These are phyloP conservation scores for Plodia interpunctella DNA, from an alignment of 1,140 invertebrate genomes.

Conservation along the genomic window DNA sequence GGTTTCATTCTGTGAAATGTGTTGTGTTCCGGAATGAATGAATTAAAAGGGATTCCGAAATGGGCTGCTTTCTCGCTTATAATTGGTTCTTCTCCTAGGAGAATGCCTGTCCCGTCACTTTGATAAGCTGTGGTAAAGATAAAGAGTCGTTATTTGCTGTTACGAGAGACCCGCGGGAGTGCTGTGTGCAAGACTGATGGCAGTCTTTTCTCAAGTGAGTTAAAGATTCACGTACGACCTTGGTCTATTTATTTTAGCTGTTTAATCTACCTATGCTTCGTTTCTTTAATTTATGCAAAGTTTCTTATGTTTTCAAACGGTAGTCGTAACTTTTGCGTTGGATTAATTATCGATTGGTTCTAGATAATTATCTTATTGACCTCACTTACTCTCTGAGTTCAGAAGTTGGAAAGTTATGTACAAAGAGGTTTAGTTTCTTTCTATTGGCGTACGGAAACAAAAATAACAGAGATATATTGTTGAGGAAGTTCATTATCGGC, in stretches of 20 bases:
- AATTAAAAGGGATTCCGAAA: constrained; percentile 1
- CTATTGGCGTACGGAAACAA: background rate
- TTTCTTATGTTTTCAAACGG: too few relatives aligned
- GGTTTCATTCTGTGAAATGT: background rate
- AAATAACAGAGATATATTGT: background rate
- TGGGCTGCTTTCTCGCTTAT: background rate
- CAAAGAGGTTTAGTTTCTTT: too few relatives aligned
- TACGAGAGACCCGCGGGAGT: constrained; percentile 2
- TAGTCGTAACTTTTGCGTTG: too few relatives aligned
- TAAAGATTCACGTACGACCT: constrained; percentile 41
- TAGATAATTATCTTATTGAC: too few relatives aligned
- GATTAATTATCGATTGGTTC: too few relatives aligned
- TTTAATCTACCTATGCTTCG: constrained; percentile 49
- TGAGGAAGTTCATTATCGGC: too few relatives aligned
- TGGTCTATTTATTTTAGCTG: constrained; percentile 42
- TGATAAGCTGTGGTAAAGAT: constrained; percentile 6
- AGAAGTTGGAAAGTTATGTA: too few relatives aligned
- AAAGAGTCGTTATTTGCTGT: constrained; percentile 15
- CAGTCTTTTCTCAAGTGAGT: constrained; percentile 21
- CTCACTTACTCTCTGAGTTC: too few relatives aligned
- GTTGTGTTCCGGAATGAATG: background rate
- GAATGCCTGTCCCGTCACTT: background rate
- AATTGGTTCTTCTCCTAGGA: background rate
- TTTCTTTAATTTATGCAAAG: too few relatives aligned
- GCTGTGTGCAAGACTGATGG: constrained; percentile 23